Evolutionary conservation across 2,888 invertebrate genomes (phyloP).

Genomic region (Cosmopolites sordidus): DNA sequence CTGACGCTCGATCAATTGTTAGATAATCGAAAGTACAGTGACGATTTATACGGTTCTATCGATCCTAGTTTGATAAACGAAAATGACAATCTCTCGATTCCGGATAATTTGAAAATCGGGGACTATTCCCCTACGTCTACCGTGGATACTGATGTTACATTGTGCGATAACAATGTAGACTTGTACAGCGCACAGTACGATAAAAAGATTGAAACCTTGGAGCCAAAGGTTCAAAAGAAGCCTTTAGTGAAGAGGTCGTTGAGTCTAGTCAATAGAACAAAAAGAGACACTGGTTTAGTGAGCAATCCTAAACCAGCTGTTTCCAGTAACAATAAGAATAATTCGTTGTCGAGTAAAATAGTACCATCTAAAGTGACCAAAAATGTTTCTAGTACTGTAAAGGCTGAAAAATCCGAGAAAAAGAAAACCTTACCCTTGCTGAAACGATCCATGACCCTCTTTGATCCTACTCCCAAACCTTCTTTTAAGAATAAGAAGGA

Average conservation of each 20-base stretch:
- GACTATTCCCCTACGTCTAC: conserved; percentile 38
- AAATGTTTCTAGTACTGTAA: conserved; percentile 21
- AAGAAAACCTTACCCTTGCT: conserved; percentile 49
- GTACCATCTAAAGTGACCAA: conserved; percentile 19
- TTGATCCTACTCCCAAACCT: conserved; percentile 47
- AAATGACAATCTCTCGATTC: conserved; percentile 64
- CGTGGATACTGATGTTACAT: conserved; percentile 33
- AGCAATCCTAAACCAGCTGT: conserved; percentile 7
- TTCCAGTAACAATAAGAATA: conserved; percentile 5
- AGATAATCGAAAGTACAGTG: conserved; percentile 38
- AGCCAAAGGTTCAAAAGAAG: conserved; percentile 25
- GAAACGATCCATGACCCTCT: conserved; percentile 56
- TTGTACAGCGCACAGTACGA: conserved; percentile 32
- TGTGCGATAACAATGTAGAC: conserved; percentile 46
- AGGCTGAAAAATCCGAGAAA: conserved; percentile 25
- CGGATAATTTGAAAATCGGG: conserved; percentile 38
- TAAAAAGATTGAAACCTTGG: conserved; percentile 42
- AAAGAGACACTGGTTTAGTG: conserved; percentile 15
- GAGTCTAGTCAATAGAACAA: conserved; percentile 25
- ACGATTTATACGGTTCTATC: conserved; percentile 47
- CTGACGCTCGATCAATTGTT: conserved; percentile 28
- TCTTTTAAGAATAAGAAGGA: conserved; percentile 45
- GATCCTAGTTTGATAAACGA: conserved; percentile 64
- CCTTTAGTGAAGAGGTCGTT: conserved; percentile 28
- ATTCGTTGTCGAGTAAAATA: conserved; percentile 1